phyloP scores from a whole-genome alignment of 2,888 invertebrate species.

The Ferrisia virgata region DNA sequence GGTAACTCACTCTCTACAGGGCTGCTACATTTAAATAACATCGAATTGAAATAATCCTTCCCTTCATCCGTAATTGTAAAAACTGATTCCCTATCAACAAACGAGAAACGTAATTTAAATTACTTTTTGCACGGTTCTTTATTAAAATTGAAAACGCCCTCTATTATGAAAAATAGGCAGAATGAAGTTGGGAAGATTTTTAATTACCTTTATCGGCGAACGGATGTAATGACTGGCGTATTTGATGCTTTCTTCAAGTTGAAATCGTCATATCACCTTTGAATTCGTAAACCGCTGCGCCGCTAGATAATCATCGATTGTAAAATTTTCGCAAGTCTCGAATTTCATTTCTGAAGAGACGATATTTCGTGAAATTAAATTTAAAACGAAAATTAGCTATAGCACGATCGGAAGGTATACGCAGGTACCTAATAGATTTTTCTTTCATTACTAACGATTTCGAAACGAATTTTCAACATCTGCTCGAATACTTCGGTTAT shows the following conservation, averaged over 20 bases:
- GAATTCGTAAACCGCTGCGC: neutral
- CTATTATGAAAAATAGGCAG: neutral
- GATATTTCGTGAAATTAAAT: neutral
- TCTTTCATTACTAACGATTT: too few relatives aligned
- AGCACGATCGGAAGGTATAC: neutral
- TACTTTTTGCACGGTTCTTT: neutral
- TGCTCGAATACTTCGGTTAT: too few relatives aligned
- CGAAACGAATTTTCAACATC: too few relatives aligned
- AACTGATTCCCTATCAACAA: neutral
- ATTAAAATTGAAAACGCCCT: neutral
- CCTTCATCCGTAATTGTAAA: neutral
- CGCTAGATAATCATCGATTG: neutral
- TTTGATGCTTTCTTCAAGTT: neutral
- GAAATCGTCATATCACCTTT: neutral
- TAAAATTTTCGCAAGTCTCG: neutral
- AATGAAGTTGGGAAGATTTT: neutral
- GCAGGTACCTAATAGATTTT: too few relatives aligned
- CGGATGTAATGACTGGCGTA: neutral
- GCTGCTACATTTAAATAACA: neutral
- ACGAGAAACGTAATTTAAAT: neutral
- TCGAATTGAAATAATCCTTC: neutral
- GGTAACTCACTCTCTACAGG: slow-evolving; percentile 50
- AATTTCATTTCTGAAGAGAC: neutral
- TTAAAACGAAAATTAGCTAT: neutral
- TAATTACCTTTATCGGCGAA: neutral